A percentile compares a stretch with the other conserved stretches of the same genome.
These are phyloP conservation scores for Calephelis perditalis DNA, from an alignment of 2,888 invertebrate genomes.

Conservation along the genomic window DNA sequence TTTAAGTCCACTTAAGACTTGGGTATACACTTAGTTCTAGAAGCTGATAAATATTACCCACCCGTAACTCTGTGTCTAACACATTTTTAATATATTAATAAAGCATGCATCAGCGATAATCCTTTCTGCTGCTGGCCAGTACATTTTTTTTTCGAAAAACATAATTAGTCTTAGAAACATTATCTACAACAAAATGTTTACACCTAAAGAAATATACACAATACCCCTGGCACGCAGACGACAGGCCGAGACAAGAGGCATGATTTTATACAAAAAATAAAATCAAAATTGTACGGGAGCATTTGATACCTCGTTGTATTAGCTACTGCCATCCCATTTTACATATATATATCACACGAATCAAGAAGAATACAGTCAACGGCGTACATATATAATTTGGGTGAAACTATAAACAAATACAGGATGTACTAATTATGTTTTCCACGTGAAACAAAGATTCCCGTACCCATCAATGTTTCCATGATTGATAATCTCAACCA, in stretches of 20 bases:
- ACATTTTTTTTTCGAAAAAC: constrained; percentile 67
- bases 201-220: constrained; percentile 60
- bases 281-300: constrained; percentile 69
- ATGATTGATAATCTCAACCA: constrained; percentile 45
- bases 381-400: constrained; percentile 15
- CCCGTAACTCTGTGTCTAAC: constrained; percentile 39
- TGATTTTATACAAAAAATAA: constrained; percentile 77
- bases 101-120: constrained; percentile 45
- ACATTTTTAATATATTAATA: constrained; percentile 34
- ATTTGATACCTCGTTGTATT: constrained; percentile 61
- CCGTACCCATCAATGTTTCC: constrained; percentile 74
- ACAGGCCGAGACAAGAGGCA: constrained; percentile 77
- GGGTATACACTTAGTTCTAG: constrained; percentile 35
- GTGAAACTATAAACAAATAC: constrained; percentile 18
- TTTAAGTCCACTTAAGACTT: constrained; percentile 34
- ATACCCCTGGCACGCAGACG: constrained; percentile 66
- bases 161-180: constrained; percentile 63
- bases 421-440: constrained; percentile 64
- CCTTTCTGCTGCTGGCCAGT: constrained; percentile 60
- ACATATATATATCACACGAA: constrained; percentile 71
- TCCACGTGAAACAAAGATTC: constrained; percentile 71
- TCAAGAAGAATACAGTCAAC: constrained; percentile 40
- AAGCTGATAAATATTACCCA: constrained; percentile 39
- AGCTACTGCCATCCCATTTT: constrained; percentile 73
- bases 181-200: constrained; percentile 50